Percentiles rank a stretch among this genome's conserved stretches.
phyloP scores from a whole-genome alignment of 2,888 invertebrate species.

The Coecobrya sp. region DNA sequence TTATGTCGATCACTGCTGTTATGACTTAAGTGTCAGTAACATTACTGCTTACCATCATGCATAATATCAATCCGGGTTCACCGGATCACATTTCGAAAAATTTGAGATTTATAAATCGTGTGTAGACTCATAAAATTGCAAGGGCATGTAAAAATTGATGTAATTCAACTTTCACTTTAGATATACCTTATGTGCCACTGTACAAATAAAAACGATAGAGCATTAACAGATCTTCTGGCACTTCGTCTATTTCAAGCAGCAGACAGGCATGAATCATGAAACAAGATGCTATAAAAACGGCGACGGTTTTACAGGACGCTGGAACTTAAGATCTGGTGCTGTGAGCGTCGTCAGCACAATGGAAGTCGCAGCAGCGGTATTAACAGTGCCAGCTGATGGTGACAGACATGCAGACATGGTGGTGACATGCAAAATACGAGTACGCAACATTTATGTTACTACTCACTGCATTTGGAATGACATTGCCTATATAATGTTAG shows the following conservation, averaged over 20 bases:
- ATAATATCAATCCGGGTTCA: too few relatives aligned
- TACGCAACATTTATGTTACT: not conserved
- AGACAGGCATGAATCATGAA: slow-evolving; percentile 10
- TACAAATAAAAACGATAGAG: not conserved
- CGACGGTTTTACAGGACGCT: not conserved
- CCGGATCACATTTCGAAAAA: not conserved
- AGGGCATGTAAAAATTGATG: not conserved
- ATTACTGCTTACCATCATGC: not conserved
- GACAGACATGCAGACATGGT: slow-evolving; percentile 48
- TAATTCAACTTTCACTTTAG: not conserved
- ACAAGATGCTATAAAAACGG: not conserved
- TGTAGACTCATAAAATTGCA: not conserved
- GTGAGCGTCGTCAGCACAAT: not conserved
- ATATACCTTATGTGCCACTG: not conserved
- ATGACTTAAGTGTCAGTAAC: slow-evolving; percentile 8
- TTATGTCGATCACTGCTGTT: slow-evolving; percentile 28
- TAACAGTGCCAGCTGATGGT: slow-evolving; percentile 2
- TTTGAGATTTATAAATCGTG: not conserved
- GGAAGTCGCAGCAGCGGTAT: not conserved
- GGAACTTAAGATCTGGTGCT: not conserved
- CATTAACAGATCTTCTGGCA: not conserved
- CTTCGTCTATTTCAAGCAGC: not conserved
- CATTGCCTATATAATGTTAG: not conserved
- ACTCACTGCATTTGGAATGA: not conserved
- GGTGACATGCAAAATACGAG: slow-evolving; percentile 10